These are phyloP conservation scores for Proctacanthus coquilletti DNA, from an alignment of 1,140 invertebrate genomes.

Conservation along the genomic window DNA sequence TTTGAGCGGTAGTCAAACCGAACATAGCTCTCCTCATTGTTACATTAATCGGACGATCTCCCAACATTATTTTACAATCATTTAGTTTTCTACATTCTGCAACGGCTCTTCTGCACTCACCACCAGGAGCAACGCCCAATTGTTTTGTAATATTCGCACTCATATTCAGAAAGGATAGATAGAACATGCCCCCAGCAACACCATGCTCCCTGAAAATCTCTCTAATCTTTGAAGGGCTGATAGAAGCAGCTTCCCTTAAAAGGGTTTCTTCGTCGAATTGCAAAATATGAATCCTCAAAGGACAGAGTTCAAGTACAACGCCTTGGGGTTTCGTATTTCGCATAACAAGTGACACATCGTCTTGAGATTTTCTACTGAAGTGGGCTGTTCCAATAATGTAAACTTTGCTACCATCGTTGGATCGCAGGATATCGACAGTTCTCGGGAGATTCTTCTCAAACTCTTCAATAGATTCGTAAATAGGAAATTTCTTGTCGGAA, in stretches of 20 bases:
- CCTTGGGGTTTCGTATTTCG: conserved; percentile 70
- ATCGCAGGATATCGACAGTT: conserved; percentile 61
- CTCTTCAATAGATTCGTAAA: too few relatives aligned
- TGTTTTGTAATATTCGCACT: conserved; percentile 79
- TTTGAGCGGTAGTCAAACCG: conserved; percentile 68
- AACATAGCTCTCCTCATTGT: conserved; percentile 68
- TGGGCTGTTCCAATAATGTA: conserved; percentile 89
- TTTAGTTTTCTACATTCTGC: conserved; percentile 61
- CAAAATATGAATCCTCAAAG: conserved; percentile 63
- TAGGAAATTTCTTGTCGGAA: too few relatives aligned
- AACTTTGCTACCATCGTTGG: conserved; percentile 61
- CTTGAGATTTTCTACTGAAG: conserved; percentile 75
- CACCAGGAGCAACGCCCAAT: conserved; percentile 83
- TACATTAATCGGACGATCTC: conserved; percentile 76
- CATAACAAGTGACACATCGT: conserved; percentile 78
- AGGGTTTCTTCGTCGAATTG: conserved; percentile 77
- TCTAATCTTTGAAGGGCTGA: conserved; percentile 47
- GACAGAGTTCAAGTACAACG: conserved; percentile 84
- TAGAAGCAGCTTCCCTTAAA: conserved; percentile 64
- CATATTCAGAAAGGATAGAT: conserved; percentile 71
- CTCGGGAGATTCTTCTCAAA: conserved; percentile 55
- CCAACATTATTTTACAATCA: conserved; percentile 64
- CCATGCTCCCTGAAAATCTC: conserved; percentile 45
- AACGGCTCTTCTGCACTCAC: conserved; percentile 81
- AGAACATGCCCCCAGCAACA: conserved; percentile 68